A percentile compares a stretch with the other conserved stretches of the same genome.
Conservation (phyloP, 2,113 vertebrate species). For the Semnornis frantzii region DNA sequence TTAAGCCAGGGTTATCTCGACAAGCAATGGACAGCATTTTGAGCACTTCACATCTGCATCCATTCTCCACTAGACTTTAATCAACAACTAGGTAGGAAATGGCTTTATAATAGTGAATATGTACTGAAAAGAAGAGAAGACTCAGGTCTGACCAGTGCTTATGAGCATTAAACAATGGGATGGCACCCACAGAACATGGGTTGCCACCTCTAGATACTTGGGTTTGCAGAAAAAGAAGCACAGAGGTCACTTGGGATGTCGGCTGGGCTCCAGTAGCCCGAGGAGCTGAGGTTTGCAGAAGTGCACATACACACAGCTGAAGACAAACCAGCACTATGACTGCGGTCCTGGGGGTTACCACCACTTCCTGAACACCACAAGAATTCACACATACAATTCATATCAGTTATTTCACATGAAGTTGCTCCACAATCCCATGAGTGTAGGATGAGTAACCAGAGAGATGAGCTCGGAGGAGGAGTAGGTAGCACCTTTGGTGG, state of each 20-base stretch:
- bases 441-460: neutral
- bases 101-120: neutral
- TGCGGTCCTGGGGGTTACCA: constrained; percentile 38
- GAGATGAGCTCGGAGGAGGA: neutral
- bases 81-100: neutral
- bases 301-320: neutral
- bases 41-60: neutral
- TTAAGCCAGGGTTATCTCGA: neutral
- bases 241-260: neutral
- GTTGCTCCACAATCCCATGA: neutral
- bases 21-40: neutral
- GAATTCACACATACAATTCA: constrained; percentile 11
- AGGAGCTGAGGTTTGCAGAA: constrained; percentile 21
- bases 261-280: neutral
- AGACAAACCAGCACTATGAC: neutral
- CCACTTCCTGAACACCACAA: constrained; percentile 42
- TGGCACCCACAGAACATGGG: neutral
- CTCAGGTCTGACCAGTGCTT: neutral
- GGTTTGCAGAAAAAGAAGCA: neutral
- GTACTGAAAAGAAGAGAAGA: neutral
- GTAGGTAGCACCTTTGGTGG: neutral
- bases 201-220: neutral
- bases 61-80: neutral
- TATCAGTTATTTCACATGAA: constrained; percentile 26
- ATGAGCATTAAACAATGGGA: neutral